Conservation (phyloP, 1,140 invertebrate species). For the Calliphora vicina region DNA sequence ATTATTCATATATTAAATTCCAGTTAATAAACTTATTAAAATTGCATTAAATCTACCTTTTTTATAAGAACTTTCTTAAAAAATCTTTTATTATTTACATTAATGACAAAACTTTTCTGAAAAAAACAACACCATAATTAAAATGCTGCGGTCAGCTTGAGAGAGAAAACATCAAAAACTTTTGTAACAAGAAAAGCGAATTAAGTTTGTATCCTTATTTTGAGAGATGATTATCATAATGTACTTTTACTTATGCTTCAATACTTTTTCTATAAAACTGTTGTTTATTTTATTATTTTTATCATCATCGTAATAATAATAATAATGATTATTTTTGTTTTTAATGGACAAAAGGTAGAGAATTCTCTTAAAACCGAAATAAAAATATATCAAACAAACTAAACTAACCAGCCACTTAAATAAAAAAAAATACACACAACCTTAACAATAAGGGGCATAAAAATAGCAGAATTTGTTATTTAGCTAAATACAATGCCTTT, state of each 20-base stretch:
- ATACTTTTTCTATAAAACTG: not conserved
- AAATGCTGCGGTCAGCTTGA: not conserved
- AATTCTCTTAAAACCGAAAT: not conserved
- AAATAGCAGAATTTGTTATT: too few species aligned
- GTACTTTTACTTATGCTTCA: not conserved
- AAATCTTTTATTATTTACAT: too few species aligned
- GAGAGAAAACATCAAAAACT: not conserved
- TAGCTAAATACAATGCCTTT: too few species aligned
- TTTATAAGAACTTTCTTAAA: too few species aligned
- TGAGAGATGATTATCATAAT: not conserved
- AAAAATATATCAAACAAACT: not conserved
- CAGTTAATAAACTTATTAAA: too few species aligned
- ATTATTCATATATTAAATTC: too few species aligned
- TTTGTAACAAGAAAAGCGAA: not conserved
- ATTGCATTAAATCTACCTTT: too few species aligned
- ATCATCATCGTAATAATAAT: not conserved
- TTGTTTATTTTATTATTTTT: conserved; percentile 3
- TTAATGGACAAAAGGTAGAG: not conserved
- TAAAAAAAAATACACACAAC: not conserved
- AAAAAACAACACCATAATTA: too few species aligned
- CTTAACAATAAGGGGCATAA: not conserved
- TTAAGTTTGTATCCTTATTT: not conserved
- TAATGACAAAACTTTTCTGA: too few species aligned
- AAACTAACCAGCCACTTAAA: not conserved
- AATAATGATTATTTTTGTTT: not conserved